Base-by-base conservation (phyloP, 2,888 invertebrate species). In the Bimastos eiseni region DNA sequence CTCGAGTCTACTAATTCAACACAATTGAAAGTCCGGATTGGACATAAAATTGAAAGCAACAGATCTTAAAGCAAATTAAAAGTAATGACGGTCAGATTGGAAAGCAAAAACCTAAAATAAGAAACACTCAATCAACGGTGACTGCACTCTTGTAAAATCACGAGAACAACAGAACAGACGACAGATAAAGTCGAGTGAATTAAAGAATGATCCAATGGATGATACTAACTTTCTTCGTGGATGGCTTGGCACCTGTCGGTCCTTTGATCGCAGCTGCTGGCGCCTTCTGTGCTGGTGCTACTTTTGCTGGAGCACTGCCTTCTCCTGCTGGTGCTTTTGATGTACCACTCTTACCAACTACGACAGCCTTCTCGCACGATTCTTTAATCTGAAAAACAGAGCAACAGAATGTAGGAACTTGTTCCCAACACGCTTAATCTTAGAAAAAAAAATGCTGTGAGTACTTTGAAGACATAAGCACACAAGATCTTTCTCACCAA, bases 341-440 rank as follows among this genome's bases (percentile, higher is more conserved):
- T 30, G 91, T 93, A 44, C 83, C 90, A 1, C 94, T 93, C 49
- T 94, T 93, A 92, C 94, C 94, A 41, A 94, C 92, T n/a, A 94
- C 91, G 90, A 98, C 97, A 70, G 98, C 98, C 95, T 98, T 98
- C 90, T 99, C 98, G 93, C 97, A 97, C 94, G 96, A 97, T 94
- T 99, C 99, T 95, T 98, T 98, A 89, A 99, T 95, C 95, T 95
- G 92, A 70, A 1, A n/a, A 70, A 70, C 0, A 5, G n/a, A 49
- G 24, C 49, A 49, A 24, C 49, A 70, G n/a, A 70, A 70, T n/a
- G 70, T n/a, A 70, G n/a, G 70, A 70, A 70, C 70, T n/a, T 70
- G 8, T n/a, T 70, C 70, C n/a, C 70, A 70, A 70, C 17, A n/a
- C 24, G 49, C 30, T 8, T 70, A 11, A 70, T n/a, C 24, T 24